Evolutionary conservation across 92 coral and sea anemone species (phyloP).

Genomic region (Heteractis magnifica): DNA sequence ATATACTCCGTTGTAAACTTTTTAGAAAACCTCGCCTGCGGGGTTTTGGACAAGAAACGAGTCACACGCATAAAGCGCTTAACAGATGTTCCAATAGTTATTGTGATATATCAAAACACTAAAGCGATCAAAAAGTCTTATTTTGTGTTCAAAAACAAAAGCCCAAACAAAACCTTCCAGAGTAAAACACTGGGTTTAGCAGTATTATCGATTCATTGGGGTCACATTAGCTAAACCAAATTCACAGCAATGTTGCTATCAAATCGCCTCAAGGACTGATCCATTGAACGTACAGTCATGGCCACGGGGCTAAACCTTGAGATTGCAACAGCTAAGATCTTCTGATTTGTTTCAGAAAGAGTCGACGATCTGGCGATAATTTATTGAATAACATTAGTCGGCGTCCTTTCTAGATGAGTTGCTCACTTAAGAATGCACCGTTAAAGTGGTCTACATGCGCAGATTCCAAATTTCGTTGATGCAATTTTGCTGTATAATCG

Average conservation of each 20-base stretch:
- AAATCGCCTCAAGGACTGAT: slow-evolving; percentile 24
- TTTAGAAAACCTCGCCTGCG: slow-evolving; percentile 23
- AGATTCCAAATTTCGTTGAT: not conserved
- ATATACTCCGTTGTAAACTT: slow-evolving; percentile 46
- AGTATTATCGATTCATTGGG: not conserved
- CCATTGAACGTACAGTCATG: not conserved
- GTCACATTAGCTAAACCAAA: not conserved
- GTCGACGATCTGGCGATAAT: slow-evolving; percentile 40
- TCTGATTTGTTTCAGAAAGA: slow-evolving; percentile 28
- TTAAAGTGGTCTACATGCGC: slow-evolving; percentile 24
- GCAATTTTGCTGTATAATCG: not conserved
- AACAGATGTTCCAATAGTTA: slow-evolving; percentile 11
- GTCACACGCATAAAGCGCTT: not conserved
- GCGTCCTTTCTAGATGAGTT: slow-evolving; percentile 25
- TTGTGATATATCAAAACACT: not conserved
- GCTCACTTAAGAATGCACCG: slow-evolving; percentile 32
- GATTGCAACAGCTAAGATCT: slow-evolving; percentile 29
- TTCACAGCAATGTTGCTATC: not conserved
- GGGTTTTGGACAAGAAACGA: slow-evolving; percentile 24
- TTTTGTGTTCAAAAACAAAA: not conserved
- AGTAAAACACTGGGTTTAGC: not conserved
- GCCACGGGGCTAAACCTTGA: slow-evolving; percentile 19
- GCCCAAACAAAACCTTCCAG: not conserved
- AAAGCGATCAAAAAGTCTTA: not conserved
- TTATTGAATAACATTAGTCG: slow-evolving; percentile 26